Percentiles rank a stretch among this genome's conserved stretches.
These are phyloP conservation scores for Stichodactyla mertensii DNA, from an alignment of 64 coral and sea anemone genomes.

Conservation along the genomic window DNA sequence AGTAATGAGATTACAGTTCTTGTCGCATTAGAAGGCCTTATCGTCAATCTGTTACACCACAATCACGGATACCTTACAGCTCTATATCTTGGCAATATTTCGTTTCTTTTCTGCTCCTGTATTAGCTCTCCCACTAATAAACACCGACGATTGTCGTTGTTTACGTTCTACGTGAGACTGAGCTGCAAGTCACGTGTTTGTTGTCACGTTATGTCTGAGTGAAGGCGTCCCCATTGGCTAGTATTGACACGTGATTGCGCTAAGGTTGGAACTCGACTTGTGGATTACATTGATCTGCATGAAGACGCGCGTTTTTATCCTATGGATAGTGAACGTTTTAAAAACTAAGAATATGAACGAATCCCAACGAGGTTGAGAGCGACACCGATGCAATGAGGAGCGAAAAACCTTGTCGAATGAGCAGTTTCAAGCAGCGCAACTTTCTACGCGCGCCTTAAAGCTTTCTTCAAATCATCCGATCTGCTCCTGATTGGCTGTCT, in stretches of 20 bases:
- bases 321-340: not conserved
- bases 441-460: not conserved
- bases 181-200: not conserved
- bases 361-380: not conserved
- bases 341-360: not conserved
- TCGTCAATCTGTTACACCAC: not conserved
- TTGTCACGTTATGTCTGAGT: not conserved
- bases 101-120: not conserved
- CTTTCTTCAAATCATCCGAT: slow-evolving; percentile 17
- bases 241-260: not conserved
- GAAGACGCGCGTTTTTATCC: not conserved
- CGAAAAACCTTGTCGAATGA: not conserved
- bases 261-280: not conserved
- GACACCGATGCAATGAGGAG: not conserved
- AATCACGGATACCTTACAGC: not conserved
- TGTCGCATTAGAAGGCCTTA: not conserved
- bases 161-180: too few species aligned
- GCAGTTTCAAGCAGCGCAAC: not conserved
- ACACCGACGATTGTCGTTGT: too few species aligned
- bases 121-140: too few species aligned
- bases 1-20: slow-evolving; percentile 8
- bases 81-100: not conserved
- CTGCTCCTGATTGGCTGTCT: slow-evolving; percentile 51
- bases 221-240: not conserved
- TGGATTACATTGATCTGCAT: not conserved